A percentile compares a stretch with the other conserved stretches of the same genome.
phyloP scores from a whole-genome alignment of 2,113 vertebrate genomes.

The Microtus ochrogaster region DNA sequence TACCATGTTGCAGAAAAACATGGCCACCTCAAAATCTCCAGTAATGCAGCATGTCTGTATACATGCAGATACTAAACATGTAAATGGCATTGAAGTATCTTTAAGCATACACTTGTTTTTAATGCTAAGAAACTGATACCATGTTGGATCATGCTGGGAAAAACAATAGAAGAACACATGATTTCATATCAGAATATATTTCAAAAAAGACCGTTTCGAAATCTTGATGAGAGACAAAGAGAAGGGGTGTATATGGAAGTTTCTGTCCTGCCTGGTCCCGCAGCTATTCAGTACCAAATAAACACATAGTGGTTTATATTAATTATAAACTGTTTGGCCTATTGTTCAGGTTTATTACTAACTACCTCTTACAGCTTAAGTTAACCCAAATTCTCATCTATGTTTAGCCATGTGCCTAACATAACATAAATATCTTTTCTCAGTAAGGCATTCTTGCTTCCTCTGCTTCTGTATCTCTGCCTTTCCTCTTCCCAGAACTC shows the following conservation, averaged over 20 bases:
- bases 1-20: neutral
- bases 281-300: too few species aligned
- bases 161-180: neutral
- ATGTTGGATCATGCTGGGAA: neutral
- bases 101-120: neutral
- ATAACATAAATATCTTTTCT: too few species aligned
- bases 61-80: neutral
- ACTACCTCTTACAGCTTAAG: too few species aligned
- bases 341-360: too few species aligned
- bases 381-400: too few species aligned
- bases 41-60: neutral
- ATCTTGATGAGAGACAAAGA: neutral
- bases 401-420: too few species aligned
- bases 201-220: conserved; percentile 4
- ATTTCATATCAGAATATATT: neutral
- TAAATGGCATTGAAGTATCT: neutral
- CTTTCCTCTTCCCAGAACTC: too few species aligned
- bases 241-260: neutral
- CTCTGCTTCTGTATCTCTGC: too few species aligned
- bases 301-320: too few species aligned
- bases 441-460: too few species aligned
- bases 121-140: neutral
- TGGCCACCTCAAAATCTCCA: neutral
- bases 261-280: too few species aligned
- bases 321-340: too few species aligned